Conservation (phyloP, 2,113 vertebrate genomes). For the Tyto alba region DNA sequence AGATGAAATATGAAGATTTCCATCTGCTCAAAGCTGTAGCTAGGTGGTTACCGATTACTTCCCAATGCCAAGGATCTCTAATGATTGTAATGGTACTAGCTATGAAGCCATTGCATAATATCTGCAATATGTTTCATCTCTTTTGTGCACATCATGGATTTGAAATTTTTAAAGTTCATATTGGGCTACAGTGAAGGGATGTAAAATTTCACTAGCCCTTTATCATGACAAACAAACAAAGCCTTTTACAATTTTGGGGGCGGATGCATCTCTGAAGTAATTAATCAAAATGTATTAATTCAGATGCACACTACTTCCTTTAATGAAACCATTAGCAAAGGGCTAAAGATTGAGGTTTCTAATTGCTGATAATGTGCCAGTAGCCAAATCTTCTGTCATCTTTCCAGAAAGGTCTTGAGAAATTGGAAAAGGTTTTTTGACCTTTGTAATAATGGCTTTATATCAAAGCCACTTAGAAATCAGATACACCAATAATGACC, state of each 20-base stretch:
- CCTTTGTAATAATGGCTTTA: not conserved
- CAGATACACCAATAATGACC: not conserved
- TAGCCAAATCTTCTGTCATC: not conserved
- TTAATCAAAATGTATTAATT: conserved; percentile 9
- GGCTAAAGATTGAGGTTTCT: conserved; percentile 21
- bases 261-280: not conserved
- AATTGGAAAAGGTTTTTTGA: not conserved
- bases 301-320: not conserved
- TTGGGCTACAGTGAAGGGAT: not conserved
- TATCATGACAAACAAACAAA: not conserved
- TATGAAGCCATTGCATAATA: not conserved
- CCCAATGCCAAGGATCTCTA: not conserved
- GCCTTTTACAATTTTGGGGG: not conserved
- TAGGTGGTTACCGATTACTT: not conserved
- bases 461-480: not conserved
- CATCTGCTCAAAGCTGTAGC: not conserved
- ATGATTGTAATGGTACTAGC: not conserved
- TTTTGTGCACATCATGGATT: not conserved
- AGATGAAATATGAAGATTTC: not conserved
- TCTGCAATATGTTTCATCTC: not conserved
- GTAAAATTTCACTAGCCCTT: not conserved
- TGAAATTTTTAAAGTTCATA: not conserved
- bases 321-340: conserved; percentile 50
- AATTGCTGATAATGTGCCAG: conserved; percentile 14
- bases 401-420: not conserved